phyloP scores from a whole-genome alignment of 2,888 invertebrate genomes.

The Tenthredo amoena region DNA sequence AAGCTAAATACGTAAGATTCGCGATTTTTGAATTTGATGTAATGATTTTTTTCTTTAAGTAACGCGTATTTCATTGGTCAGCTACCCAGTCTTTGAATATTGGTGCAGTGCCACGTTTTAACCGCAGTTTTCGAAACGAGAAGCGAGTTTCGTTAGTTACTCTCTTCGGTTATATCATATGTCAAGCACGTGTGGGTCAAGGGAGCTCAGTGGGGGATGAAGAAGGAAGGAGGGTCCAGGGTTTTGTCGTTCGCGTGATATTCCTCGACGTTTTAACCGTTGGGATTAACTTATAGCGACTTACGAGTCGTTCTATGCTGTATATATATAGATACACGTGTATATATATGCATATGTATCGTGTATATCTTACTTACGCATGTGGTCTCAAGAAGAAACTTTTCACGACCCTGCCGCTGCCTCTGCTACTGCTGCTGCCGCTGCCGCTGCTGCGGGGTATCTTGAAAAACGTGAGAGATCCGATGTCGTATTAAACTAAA shows the following conservation, averaged over 20 bases:
- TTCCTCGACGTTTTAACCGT: background rate
- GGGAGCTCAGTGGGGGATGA: constrained; percentile 1
- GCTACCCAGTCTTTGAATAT: background rate
- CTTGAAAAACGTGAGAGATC: constrained; percentile 6
- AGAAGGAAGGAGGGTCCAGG: background rate
- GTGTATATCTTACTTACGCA: background rate
- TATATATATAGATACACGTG: background rate
- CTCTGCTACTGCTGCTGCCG: background rate
- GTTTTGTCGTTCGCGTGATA: background rate
- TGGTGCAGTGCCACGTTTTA: background rate
- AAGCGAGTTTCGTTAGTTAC: background rate
- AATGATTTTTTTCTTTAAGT: background rate
- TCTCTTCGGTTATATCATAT: background rate
- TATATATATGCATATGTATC: background rate
- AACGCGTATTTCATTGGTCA: background rate
- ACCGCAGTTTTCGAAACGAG: background rate
- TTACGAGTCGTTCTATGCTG: background rate
- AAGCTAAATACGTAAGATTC: no score
- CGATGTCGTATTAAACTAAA: constrained; percentile 12
- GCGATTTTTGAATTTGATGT: no score
- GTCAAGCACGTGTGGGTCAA: constrained; percentile 19
- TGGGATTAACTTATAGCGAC: background rate
- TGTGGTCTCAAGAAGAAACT: constrained; percentile 12
- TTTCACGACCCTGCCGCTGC: background rate
- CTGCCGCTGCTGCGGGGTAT: background rate